Conservation (phyloP, 2,888 invertebrate genomes). For the Trileptium ribeirensis region DNA sequence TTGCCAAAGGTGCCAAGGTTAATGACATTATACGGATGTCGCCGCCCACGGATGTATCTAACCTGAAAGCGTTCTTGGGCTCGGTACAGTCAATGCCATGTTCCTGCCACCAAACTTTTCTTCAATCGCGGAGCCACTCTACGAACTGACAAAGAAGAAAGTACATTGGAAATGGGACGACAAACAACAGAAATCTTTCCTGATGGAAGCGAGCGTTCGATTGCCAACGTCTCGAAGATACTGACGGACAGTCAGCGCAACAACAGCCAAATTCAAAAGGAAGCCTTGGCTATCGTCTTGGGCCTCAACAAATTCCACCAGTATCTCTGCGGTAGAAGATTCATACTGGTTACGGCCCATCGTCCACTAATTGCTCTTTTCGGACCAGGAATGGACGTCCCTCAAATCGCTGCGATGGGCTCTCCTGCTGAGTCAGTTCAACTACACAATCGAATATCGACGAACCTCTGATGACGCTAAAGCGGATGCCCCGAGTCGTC, state of each 20-base stretch:
- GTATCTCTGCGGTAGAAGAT: constrained; percentile 35
- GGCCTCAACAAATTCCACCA: constrained; percentile 38
- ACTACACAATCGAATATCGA: constrained; percentile 11
- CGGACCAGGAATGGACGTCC: constrained; percentile 22
- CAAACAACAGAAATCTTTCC: constrained; percentile 12
- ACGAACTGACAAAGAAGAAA: background rate
- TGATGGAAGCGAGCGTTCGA: constrained; percentile 29
- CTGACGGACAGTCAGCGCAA: constrained; percentile 33
- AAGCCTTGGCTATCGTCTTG: constrained; percentile 36
- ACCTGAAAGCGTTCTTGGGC: background rate
- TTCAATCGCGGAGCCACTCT: background rate
- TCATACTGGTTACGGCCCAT: constrained; percentile 34
- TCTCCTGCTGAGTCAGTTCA: constrained; percentile 12
- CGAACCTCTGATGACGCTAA: constrained; percentile 27
- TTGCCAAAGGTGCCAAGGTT: constrained; percentile 22
- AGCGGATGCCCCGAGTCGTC: constrained; percentile 34
- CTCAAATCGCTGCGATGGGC: constrained; percentile 31
- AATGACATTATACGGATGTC: constrained; percentile 27
- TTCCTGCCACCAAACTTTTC: background rate
- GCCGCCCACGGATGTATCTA: background rate
- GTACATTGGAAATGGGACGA: background rate
- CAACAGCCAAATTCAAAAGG: constrained; percentile 39
- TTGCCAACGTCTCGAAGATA: constrained; percentile 37
- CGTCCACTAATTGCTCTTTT: constrained; percentile 34
- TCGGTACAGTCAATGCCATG: background rate